Percentiles rank a stretch among this genome's conserved stretches.
Evolutionary conservation across 2,888 invertebrate species (phyloP).

Genomic region (Chorisops tibialis): DNA sequence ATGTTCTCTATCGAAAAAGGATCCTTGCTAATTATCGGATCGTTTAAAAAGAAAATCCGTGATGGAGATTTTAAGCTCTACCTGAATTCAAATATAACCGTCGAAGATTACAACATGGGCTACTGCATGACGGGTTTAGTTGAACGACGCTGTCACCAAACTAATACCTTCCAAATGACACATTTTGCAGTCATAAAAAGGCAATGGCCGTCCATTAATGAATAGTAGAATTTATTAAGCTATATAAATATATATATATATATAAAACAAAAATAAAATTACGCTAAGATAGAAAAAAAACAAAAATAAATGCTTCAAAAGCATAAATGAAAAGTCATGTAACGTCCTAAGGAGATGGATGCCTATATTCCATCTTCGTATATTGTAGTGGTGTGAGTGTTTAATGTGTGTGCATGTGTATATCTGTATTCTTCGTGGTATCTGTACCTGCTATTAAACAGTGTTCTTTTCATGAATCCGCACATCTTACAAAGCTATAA

Average conservation of each 20-base stretch:
- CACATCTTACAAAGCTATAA: too few species aligned
- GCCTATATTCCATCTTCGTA: not conserved
- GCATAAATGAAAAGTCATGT: not conserved
- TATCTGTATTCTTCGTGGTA: too few species aligned
- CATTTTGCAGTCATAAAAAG: slow-evolving; percentile 84
- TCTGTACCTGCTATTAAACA: too few species aligned
- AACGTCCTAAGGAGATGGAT: slow-evolving; percentile 1
- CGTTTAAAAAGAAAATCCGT: slow-evolving; percentile 66
- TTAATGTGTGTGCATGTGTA: too few species aligned
- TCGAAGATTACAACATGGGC: slow-evolving; percentile 85
- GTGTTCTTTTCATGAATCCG: too few species aligned
- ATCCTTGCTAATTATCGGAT: slow-evolving; percentile 76
- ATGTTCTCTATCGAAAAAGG: slow-evolving; percentile 77
- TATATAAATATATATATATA: not conserved
- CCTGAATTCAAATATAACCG: slow-evolving; percentile 79
- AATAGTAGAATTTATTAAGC: slow-evolving; percentile 10
- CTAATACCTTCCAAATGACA: slow-evolving; percentile 77
- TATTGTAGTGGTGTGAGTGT: not conserved
- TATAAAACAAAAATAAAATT: not conserved
- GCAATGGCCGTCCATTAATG: slow-evolving; percentile 55
- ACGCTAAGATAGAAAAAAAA: not conserved
- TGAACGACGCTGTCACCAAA: slow-evolving; percentile 73
- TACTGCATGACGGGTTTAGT: slow-evolving; percentile 85
- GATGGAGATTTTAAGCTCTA: slow-evolving; percentile 78
- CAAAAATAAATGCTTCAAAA: slow-evolving; percentile 1